Percentiles rank a stretch among this genome's conserved stretches.
Evolutionary conservation across 2,888 invertebrate genomes (phyloP).

Genomic region (Asteroscopus sphinx): DNA sequence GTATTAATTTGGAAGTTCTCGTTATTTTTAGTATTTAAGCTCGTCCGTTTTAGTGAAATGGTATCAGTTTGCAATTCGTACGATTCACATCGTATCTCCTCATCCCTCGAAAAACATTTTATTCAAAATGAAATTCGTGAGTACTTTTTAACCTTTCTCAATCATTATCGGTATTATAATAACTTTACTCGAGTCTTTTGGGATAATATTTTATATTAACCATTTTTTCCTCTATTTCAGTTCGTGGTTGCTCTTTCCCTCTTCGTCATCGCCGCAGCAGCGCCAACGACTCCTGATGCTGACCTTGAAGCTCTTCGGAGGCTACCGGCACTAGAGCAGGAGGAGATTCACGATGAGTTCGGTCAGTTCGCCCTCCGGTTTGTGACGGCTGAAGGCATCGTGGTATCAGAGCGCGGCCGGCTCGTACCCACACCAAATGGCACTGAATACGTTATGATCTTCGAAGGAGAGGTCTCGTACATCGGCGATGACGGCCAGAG

Average conservation of each 20-base stretch:
- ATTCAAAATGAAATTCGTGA: conserved; percentile 67
- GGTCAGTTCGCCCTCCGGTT: conserved; percentile 74
- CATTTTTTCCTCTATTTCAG: conserved; percentile 50
- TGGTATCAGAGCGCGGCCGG: conserved; percentile 70
- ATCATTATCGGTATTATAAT: background rate
- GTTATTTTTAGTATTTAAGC: conserved; percentile 23
- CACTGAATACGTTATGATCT: conserved; percentile 65
- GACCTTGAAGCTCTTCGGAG: conserved; percentile 53
- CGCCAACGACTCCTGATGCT: conserved; percentile 51
- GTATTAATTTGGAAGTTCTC: conserved; percentile 1
- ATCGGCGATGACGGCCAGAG: conserved; percentile 73
- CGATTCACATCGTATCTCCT: conserved; percentile 8
- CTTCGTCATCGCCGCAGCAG: conserved; percentile 59
- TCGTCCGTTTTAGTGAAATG: conserved; percentile 11
- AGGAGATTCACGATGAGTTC: conserved; percentile 69
- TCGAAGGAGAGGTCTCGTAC: conserved; percentile 74
- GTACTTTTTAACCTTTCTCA: conserved; percentile 15
- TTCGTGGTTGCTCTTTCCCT: conserved; percentile 60
- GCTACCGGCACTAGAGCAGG: conserved; percentile 67
- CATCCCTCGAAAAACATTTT: conserved; percentile 6
- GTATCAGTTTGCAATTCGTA: conserved; percentile 25
- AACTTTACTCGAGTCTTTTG: background rate
- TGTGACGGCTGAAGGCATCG: conserved; percentile 74
- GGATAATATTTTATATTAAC: background rate
- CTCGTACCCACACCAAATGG: conserved; percentile 68